Evolutionary conservation across 2,113 vertebrate genomes (phyloP).

Genomic region (Centrocercus urophasianus): DNA sequence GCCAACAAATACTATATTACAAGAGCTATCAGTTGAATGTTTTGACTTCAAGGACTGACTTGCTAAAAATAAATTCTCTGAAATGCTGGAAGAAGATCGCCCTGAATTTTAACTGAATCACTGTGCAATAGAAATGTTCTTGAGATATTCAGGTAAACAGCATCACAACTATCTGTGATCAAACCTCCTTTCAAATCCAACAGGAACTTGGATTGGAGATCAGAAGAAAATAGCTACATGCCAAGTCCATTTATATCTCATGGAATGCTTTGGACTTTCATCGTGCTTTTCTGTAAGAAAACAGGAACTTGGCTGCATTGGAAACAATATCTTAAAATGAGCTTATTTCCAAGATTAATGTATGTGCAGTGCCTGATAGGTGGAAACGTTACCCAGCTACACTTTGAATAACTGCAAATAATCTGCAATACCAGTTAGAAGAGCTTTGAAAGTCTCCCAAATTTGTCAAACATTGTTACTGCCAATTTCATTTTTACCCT

Average conservation of each 20-base stretch:
- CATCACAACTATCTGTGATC: constrained; percentile 31
- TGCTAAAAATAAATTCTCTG: constrained; percentile 34
- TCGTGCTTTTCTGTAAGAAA: constrained; percentile 49
- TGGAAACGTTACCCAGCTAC: constrained; percentile 40
- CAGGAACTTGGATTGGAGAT: constrained; percentile 62
- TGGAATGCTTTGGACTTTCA: constrained; percentile 45
- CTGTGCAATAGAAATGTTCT: neutral
- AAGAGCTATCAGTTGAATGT: neutral
- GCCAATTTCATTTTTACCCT: constrained; percentile 53
- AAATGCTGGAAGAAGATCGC: neutral
- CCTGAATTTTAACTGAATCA: constrained; percentile 31
- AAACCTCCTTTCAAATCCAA: constrained; percentile 44
- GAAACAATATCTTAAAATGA: constrained; percentile 60
- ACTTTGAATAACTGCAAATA: constrained; percentile 49
- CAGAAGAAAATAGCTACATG: constrained; percentile 51
- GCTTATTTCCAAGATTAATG: constrained; percentile 62
- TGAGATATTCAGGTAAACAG: constrained; percentile 50
- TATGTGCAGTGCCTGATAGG: constrained; percentile 60
- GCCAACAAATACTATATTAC: neutral
- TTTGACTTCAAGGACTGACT: neutral
- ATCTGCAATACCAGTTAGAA: constrained; percentile 19
- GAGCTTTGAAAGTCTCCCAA: constrained; percentile 59
- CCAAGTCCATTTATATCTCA: constrained; percentile 56
- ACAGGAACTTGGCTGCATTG: constrained; percentile 54
- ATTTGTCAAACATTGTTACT: constrained; percentile 48